Percentiles rank a stretch among this genome's conserved stretches.
phyloP scores from a whole-genome alignment of 92 coral and sea anemone genomes.

The Epizoanthus scotinus region DNA sequence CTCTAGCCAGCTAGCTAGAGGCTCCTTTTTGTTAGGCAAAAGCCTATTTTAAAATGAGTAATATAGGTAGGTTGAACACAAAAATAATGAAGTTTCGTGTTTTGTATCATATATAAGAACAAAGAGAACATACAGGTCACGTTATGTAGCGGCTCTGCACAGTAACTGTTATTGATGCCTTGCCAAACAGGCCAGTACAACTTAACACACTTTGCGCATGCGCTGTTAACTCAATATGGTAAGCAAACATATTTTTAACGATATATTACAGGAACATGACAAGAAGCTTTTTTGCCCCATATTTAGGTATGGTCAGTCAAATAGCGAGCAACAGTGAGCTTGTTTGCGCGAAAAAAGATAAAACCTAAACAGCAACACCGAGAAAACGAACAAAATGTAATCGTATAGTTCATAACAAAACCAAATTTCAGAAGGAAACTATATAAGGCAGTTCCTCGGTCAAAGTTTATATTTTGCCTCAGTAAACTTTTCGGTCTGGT shows the following conservation, averaged over 20 bases:
- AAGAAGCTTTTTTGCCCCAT: neutral
- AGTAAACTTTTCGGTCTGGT: too few relatives aligned
- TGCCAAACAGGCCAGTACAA: conserved; percentile 36
- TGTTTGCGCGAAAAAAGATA: too few relatives aligned
- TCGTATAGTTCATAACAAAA: too few relatives aligned
- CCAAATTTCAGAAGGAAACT: too few relatives aligned
- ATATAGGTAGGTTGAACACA: neutral
- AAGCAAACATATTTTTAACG: neutral
- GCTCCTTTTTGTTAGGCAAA: neutral
- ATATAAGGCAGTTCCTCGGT: too few relatives aligned
- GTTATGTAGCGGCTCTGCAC: conserved; percentile 14
- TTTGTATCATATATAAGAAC: neutral
- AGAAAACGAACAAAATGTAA: too few relatives aligned
- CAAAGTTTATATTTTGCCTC: too few relatives aligned
- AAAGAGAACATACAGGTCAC: neutral
- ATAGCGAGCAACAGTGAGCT: too few relatives aligned
- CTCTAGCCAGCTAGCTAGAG: neutral
- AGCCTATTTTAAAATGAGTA: neutral
- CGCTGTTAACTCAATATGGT: conserved; percentile 12
- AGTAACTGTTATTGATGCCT: neutral
- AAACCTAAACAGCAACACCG: too few relatives aligned
- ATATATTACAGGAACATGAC: neutral
- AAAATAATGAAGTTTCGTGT: neutral
- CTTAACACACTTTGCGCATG: neutral
- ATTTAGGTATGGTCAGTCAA: too few relatives aligned